phyloP scores from a whole-genome alignment of 2,888 invertebrate species.

The Mesopsocus fuscifrons region DNA sequence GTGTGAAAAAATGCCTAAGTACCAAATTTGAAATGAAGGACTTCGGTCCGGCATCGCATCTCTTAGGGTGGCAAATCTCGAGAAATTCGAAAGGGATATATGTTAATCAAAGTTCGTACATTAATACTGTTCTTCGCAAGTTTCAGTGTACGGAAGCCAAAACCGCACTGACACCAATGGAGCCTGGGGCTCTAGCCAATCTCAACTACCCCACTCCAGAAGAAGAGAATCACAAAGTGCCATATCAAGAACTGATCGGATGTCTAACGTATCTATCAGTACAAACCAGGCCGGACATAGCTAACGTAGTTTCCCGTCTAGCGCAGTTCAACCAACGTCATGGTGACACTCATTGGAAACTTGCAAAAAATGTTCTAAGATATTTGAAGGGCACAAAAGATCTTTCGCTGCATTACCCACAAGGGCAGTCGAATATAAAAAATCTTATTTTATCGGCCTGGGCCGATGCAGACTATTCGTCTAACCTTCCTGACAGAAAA shows the following conservation, averaged over 20 bases:
- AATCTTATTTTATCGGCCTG: neutral
- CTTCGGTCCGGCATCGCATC: too few relatives aligned
- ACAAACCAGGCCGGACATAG: neutral
- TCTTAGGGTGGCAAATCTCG: too few relatives aligned
- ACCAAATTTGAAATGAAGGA: slow-evolving; percentile 4
- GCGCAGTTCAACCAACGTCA: neutral
- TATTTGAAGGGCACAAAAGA: neutral
- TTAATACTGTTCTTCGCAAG: too few relatives aligned
- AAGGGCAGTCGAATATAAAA: neutral
- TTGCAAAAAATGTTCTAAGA: neutral
- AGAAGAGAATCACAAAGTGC: neutral
- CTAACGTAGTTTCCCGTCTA: neutral
- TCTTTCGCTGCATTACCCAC: neutral
- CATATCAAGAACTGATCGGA: neutral
- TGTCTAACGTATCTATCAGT: neutral
- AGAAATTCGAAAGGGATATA: too few relatives aligned
- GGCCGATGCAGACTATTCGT: neutral
- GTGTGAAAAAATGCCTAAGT: neutral
- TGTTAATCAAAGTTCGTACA: too few relatives aligned
- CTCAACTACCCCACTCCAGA: too few relatives aligned
- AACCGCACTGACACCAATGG: too few relatives aligned
- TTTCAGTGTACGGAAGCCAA: too few relatives aligned
- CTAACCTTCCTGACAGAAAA: neutral
- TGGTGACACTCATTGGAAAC: neutral
- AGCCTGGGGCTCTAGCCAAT: neutral